These are phyloP conservation scores for Caenorhabditis doughertyi DNA, from an alignment of 2,888 invertebrate genomes.

Conservation along the genomic window DNA sequence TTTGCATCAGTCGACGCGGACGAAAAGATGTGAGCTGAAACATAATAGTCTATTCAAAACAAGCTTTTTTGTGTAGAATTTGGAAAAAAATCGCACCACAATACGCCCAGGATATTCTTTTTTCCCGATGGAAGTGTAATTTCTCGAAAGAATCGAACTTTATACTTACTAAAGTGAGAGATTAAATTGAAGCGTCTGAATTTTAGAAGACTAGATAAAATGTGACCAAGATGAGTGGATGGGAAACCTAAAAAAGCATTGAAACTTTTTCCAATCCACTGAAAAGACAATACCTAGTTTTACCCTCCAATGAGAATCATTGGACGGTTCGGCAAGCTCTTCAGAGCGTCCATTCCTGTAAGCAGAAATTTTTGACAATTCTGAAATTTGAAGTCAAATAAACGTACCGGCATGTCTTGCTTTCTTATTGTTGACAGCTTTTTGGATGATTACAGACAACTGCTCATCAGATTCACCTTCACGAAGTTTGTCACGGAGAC, in stretches of 20 bases:
- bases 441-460: slow-evolving; percentile 88
- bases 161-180: slow-evolving; percentile 30
- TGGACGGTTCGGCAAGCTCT: slow-evolving; percentile 95
- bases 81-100: too few relatives aligned
- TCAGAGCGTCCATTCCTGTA: slow-evolving; percentile 96
- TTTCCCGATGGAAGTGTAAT: too few relatives aligned
- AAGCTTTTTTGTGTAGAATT: too few relatives aligned
- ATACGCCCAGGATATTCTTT: too few relatives aligned
- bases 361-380: slow-evolving; percentile 77
- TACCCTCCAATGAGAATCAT: slow-evolving; percentile 99
- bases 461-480: slow-evolving; percentile 87
- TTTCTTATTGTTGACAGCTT: slow-evolving; percentile 92
- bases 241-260: neutral
- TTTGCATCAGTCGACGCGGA: too few relatives aligned
- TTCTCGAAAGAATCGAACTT: slow-evolving; percentile 25
- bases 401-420: slow-evolving; percentile 93
- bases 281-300: slow-evolving; percentile 78
- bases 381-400: neutral
- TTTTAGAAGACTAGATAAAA: slow-evolving; percentile 48
- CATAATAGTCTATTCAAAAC: too few relatives aligned
- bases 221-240: slow-evolving; percentile 42
- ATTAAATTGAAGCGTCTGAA: slow-evolving; percentile 27
- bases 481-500: slow-evolving; percentile 92
- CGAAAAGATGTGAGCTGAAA: too few relatives aligned
- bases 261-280: too few relatives aligned